Evolutionary conservation across 2,797 vertebrate species (phyloP), one percentile per base, ranked within the genome.

Genomic region (Oreortyx pictus): DNA sequence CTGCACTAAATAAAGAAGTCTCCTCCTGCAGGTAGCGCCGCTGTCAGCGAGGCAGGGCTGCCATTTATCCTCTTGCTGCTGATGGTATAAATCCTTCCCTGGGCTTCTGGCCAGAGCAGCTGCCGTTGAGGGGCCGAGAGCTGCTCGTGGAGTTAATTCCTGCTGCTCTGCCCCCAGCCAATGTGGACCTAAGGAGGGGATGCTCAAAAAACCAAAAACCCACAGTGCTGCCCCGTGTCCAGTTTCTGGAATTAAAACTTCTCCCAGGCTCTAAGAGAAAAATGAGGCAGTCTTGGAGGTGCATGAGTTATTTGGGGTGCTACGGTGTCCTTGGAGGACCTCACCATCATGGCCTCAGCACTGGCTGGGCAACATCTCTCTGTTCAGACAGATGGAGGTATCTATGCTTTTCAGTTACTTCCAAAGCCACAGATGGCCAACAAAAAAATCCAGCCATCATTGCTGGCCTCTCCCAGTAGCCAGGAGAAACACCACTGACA

Each of bases 1-100:
- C 12, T 3, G 1, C 43, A 22, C 62, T 73, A 66, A 60, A 71
- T 81, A 60, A 50, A 50, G 19, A 73, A 60, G 39, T 66, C 88
- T 77, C 60, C 60, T 65, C 50, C 86, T 66, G 78, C 78, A 96
- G 92, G 95, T 94, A 92, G 67, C 60, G 81, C 78, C 39, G 75
- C 71, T 93, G 84, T 89, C 90, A 87, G 67, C 0, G 0, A 46
- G 4, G 24, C 49, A 17, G 86, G 70, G 78, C 29, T 75, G 83
- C 60, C 77, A 73, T 86, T 88, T 56, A 60, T 88, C 73, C 70
- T 83, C n/a, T 59, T 73, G 52, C 68, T 86, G 56, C 54, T 65
- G 57, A 73, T 1, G 1, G 24, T 72, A 1, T 57, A 93, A 95
- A 93, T 94, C 85, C 73, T 86, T 57, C 19, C 57, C 65, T 0